These are phyloP conservation scores for Morelia viridis DNA, from an alignment of 2,797 vertebrate species.

Conservation along the genomic window DNA sequence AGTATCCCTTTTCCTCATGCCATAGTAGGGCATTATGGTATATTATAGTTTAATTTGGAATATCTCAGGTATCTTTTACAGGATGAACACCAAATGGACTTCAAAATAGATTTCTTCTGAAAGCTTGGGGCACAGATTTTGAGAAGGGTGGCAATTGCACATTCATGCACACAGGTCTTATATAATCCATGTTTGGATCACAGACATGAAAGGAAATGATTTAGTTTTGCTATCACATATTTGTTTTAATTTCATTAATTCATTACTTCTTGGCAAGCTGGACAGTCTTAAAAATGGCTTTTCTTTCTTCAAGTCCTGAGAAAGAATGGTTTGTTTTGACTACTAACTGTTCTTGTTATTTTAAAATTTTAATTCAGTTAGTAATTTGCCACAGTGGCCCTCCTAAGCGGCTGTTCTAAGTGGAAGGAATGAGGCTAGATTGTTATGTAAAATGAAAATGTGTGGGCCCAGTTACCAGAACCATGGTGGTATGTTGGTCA, in stretches of 20 bases:
- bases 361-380: background rate
- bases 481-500: background rate
- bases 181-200: background rate
- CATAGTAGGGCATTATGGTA: too few relatives aligned
- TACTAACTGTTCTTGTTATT: background rate
- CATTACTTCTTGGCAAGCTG: background rate
- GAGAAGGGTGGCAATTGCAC: background rate
- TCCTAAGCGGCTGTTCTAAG: too few relatives aligned
- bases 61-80: background rate
- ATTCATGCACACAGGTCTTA: background rate
- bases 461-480: background rate
- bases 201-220: background rate
- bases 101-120: too few relatives aligned
- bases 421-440: background rate
- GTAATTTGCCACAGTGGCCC: too few relatives aligned
- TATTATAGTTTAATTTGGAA: background rate
- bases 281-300: background rate
- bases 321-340: background rate
- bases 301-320: background rate
- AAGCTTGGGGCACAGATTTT: background rate
- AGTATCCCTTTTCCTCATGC: too few relatives aligned
- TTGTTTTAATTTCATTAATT: slow-evolving; percentile 4
- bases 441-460: background rate
- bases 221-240: background rate
- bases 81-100: too few relatives aligned